Evolutionary conservation across 2,797 vertebrate species (phyloP).

Genomic region (Melopsittacus undulatus): DNA sequence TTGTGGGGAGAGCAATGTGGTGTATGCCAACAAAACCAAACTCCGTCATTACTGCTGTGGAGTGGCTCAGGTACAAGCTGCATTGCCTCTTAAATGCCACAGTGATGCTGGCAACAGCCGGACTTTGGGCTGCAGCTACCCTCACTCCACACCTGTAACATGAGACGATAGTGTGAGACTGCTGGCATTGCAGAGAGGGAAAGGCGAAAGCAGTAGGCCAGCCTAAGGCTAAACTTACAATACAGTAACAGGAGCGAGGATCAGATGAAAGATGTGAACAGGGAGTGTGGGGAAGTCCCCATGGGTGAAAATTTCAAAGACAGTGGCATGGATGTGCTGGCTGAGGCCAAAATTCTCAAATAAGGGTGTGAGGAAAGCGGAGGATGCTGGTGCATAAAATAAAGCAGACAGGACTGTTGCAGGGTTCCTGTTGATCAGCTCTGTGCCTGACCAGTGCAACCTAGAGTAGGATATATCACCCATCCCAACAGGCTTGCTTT

Average conservation of each 20-base stretch:
- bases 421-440: not conserved
- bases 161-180: rapidly evolving
- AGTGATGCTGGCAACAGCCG: not conserved
- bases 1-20: not conserved
- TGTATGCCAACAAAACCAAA: not conserved
- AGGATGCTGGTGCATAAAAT: not conserved
- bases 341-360: not conserved
- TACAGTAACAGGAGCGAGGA: not conserved
- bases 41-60: not conserved
- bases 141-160: not conserved
- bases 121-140: not conserved
- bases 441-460: not conserved
- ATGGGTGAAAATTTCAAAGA: not conserved
- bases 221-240: not conserved
- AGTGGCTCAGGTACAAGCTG: not conserved
- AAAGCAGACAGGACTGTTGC: not conserved
- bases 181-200: not conserved
- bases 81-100: rapidly evolving
- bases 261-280: not conserved
- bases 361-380: not conserved
- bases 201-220: not conserved
- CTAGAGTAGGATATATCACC: not conserved
- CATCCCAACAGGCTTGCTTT: not conserved
- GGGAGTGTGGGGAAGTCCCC: not conserved
- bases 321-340: not conserved